phyloP scores from a whole-genome alignment of 2,797 vertebrate species.

The Pelochelys cantorii region DNA sequence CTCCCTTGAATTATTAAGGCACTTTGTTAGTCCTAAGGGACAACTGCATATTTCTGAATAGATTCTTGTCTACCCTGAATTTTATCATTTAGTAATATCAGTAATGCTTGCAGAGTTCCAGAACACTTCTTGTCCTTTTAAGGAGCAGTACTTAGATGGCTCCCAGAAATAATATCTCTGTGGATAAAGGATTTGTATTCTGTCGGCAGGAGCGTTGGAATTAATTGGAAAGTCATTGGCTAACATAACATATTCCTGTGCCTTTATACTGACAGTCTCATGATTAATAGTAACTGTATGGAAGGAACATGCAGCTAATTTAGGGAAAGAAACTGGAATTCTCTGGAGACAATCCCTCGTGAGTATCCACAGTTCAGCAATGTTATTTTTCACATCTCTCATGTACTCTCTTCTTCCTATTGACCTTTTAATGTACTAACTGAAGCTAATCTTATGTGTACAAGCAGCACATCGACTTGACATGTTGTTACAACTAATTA shows the following conservation, averaged over 20 bases:
- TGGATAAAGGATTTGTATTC: not conserved
- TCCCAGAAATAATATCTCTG: not conserved
- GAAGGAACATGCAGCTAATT: not conserved
- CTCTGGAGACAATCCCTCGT: not conserved
- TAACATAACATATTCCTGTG: not conserved
- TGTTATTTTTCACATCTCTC: conserved; percentile 2
- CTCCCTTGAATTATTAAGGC: conserved; percentile 67
- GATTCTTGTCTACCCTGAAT: conserved; percentile 10
- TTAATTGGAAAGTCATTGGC: not conserved
- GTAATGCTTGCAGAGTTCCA: not conserved
- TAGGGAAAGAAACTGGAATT: conserved; percentile 15
- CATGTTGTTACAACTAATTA: conserved; percentile 53
- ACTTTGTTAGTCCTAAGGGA: conserved; percentile 47
- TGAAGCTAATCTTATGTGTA: not conserved
- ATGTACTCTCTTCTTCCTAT: not conserved
- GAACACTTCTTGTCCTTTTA: conserved; percentile 16
- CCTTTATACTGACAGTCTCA: not conserved
- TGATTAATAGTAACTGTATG: not conserved
- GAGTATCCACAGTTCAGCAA: not conserved
- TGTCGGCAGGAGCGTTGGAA: not conserved
- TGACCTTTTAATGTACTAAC: conserved; percentile 40
- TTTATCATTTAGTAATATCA: not conserved
- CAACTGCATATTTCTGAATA: not conserved
- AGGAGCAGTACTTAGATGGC: not conserved
- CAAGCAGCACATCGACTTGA: not conserved